A percentile compares a stretch with the other conserved stretches of the same genome.
Evolutionary conservation across 2,797 vertebrate genomes (phyloP).

Genomic region (Hippocampus kuda): DNA sequence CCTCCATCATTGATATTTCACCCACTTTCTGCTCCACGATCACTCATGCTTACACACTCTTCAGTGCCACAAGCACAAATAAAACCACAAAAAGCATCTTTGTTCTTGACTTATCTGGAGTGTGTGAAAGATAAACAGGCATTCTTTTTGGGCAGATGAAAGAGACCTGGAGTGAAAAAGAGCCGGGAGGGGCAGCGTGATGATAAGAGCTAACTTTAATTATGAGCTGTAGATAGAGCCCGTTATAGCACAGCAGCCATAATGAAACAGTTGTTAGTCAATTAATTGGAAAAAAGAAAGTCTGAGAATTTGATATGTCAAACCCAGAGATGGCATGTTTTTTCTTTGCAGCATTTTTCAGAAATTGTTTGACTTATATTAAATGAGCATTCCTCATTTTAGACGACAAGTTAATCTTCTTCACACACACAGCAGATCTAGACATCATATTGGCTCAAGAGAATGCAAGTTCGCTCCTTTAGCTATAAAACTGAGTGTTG

Average conservation of each 20-base stretch:
- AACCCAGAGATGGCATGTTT: neutral
- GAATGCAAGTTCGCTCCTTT: too few species aligned
- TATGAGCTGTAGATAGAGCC: conserved; percentile 43
- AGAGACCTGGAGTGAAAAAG: conserved; percentile 37
- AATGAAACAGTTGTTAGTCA: neutral
- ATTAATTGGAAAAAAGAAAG: conserved; percentile 2
- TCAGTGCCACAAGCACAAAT: conserved; percentile 18
- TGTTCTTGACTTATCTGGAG: conserved; percentile 41
- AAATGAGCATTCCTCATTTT: neutral
- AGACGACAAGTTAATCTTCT: too few species aligned
- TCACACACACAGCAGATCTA: neutral
- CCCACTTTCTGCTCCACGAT: neutral
- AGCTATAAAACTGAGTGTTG: too few species aligned
- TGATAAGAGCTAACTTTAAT: conserved; percentile 55
- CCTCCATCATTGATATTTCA: neutral
- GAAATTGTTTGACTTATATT: neutral
- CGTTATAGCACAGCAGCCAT: conserved; percentile 6
- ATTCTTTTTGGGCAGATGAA: conserved; percentile 51
- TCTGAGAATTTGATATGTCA: neutral
- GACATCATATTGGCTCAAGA: too few species aligned
- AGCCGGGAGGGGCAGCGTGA: conserved; percentile 8
- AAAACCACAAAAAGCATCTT: conserved; percentile 37
- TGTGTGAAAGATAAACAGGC: conserved; percentile 49
- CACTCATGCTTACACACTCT: conserved; percentile 11
- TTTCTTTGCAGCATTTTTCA: neutral